phyloP scores from a whole-genome alignment of 2,797 vertebrate species.

The Rachycentron canadum region DNA sequence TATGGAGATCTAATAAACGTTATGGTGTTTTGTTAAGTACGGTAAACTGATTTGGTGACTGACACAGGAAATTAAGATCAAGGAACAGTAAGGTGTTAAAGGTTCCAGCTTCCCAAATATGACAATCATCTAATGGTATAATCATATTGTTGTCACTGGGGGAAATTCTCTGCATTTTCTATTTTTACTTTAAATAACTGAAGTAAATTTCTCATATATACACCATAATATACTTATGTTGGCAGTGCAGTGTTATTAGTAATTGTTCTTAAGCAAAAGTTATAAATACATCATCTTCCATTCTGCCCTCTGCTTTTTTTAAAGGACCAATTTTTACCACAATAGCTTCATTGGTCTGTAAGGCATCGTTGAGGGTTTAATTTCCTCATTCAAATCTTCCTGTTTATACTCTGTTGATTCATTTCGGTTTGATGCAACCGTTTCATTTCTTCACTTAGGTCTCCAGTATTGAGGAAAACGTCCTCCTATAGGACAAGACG shows the following conservation, averaged over 20 bases:
- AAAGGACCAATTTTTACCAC: not conserved
- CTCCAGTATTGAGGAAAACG: not conserved
- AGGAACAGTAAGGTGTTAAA: no score
- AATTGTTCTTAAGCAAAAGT: not conserved
- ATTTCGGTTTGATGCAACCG: not conserved
- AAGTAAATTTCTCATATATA: not conserved
- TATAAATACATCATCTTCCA: not conserved
- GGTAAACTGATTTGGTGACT: no score
- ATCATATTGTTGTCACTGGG: not conserved
- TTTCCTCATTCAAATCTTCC: rapidly evolving
- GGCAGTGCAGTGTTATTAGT: not conserved
- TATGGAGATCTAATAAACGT: no score
- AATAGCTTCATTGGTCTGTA: not conserved
- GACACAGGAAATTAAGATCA: no score
- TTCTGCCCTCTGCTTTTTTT: not conserved
- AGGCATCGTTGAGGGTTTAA: not conserved
- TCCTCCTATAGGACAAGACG: not conserved
- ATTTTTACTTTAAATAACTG: not conserved
- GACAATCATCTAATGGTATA: no score
- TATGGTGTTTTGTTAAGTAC: no score
- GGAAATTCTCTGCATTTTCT: no score
- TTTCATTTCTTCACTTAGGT: not conserved
- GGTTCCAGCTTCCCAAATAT: no score
- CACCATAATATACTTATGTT: not conserved
- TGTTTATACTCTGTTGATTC: not conserved